phyloP scores from a whole-genome alignment of 2,113 vertebrate species.

The Leucopsar rothschildi region DNA sequence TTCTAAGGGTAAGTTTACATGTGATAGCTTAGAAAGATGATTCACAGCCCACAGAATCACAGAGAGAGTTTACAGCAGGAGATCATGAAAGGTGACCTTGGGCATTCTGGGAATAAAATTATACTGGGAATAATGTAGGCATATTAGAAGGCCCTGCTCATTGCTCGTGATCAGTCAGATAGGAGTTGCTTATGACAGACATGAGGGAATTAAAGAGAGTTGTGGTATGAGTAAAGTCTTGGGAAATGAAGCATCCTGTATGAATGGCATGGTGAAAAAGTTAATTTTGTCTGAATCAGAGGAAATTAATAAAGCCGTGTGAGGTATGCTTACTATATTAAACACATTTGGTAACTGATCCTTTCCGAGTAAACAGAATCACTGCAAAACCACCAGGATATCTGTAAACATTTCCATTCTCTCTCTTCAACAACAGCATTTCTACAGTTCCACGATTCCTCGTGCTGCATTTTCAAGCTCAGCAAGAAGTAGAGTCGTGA shows the following conservation, averaged over 20 bases:
- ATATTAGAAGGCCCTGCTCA: conserved; percentile 10
- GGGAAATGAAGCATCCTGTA: background rate
- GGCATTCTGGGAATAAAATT: background rate
- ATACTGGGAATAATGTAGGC: background rate
- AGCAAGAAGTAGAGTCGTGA: background rate
- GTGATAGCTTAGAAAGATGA: background rate
- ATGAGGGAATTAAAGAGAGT: background rate
- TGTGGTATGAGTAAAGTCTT: background rate
- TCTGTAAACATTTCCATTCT: background rate
- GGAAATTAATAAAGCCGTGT: conserved; percentile 23
- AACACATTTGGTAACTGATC: background rate
- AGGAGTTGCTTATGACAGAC: conserved; percentile 51
- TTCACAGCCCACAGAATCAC: background rate
- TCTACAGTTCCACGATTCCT: background rate
- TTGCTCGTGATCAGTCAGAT: conserved; percentile 32
- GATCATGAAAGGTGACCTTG: background rate
- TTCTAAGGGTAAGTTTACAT: background rate
- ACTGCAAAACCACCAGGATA: background rate
- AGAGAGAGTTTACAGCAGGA: background rate
- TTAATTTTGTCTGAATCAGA: conserved; percentile 26
- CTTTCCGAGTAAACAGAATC: background rate
- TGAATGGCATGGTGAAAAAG: conserved; percentile 24
- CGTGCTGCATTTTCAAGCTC: background rate
- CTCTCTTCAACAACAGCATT: background rate
- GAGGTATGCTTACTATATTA: background rate